Conservation (phyloP, 1,140 invertebrate genomes). For the Bombus impatiens region DNA sequence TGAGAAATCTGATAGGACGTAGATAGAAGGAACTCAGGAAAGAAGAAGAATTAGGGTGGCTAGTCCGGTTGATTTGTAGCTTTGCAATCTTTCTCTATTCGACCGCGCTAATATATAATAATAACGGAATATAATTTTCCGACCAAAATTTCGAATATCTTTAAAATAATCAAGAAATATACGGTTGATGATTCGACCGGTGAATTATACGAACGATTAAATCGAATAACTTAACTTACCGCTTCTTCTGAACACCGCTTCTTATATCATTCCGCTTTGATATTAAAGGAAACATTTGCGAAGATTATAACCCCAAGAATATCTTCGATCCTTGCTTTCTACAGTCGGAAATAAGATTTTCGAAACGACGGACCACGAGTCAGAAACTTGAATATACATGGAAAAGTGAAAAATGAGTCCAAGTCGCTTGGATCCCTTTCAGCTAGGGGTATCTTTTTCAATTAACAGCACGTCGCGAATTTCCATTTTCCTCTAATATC, state of each 20-base stretch:
- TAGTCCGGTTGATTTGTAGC: neutral
- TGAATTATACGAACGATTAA: neutral
- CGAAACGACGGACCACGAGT: neutral
- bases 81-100: neutral
- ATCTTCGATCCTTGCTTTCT: neutral
- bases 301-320: neutral
- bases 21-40: neutral
- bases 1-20: neutral
- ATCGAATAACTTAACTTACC: no score
- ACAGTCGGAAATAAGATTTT: neutral
- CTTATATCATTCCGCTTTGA: no score
- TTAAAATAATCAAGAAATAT: neutral
- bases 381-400: neutral
- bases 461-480: neutral
- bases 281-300: no score
- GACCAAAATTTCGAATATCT: neutral
- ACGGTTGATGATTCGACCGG: neutral
- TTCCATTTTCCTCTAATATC: neutral
- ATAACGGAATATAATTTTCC: neutral
- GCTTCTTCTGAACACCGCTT: no score
- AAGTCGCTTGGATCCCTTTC: neutral
- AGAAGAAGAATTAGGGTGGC: neutral
- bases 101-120: neutral
- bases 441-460: neutral
- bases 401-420: neutral